Conservation (phyloP, 2,113 vertebrate species). For the Zapus hudsonius region DNA sequence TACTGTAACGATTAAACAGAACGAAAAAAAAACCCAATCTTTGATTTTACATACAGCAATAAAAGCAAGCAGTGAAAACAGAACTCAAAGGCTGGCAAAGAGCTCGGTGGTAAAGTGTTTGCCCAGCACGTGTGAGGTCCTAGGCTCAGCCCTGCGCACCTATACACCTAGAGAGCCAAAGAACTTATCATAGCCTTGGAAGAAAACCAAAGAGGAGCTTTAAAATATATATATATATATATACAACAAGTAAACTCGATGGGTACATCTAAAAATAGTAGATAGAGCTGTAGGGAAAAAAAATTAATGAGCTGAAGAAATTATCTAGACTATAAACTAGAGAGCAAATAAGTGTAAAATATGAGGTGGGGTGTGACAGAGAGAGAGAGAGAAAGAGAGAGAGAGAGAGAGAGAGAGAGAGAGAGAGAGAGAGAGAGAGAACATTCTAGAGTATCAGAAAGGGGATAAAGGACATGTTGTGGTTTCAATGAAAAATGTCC, state of each 20-base stretch:
- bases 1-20: background rate
- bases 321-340: background rate
- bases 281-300: conserved; percentile 25
- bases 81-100: background rate
- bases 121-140: background rate
- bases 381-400: too few relatives aligned
- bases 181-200: background rate
- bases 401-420: too few relatives aligned
- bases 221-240: background rate
- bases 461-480: background rate
- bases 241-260: conserved; percentile 17
- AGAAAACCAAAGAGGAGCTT: background rate
- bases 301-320: conserved; percentile 27
- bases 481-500: too few relatives aligned
- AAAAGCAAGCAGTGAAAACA: conserved; percentile 5
- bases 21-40: conserved; percentile 36
- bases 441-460: background rate
- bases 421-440: too few relatives aligned
- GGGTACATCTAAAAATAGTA: background rate
- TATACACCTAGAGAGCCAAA: background rate
- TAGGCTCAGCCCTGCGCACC: too few relatives aligned
- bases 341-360: conserved; percentile 2
- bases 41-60: background rate
- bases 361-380: too few relatives aligned
- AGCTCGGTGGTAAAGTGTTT: background rate